Conservation (phyloP, 2,113 vertebrate genomes). For the Xiphophorus couchianus region DNA sequence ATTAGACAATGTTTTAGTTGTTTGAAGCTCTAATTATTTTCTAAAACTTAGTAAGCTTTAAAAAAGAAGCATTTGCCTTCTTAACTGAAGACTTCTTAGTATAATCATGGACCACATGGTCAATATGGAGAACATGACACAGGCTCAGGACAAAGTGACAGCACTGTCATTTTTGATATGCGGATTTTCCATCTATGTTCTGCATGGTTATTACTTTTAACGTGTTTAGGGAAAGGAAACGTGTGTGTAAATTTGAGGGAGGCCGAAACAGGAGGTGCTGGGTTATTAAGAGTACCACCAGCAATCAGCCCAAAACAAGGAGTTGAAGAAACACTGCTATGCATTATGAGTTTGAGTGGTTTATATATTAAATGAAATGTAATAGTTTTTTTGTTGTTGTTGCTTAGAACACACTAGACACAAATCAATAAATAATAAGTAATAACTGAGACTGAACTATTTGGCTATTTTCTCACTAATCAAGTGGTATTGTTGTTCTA, state of each 20-base stretch:
- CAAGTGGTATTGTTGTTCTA: no score
- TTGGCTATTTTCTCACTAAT: no score
- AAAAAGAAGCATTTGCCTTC: slow-evolving; percentile 33
- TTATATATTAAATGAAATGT: slow-evolving; percentile 18
- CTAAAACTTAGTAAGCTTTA: slow-evolving; percentile 58
- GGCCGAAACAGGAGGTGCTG: slow-evolving; percentile 52
- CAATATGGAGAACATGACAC: slow-evolving; percentile 61
- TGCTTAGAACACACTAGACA: neutral
- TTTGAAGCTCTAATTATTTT: slow-evolving; percentile 52
- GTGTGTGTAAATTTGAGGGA: slow-evolving; percentile 53
- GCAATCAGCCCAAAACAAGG: slow-evolving; percentile 17
- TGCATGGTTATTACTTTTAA: slow-evolving; percentile 75
- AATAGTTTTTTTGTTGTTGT: neutral
- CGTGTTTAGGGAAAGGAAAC: slow-evolving; percentile 69
- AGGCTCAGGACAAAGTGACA: slow-evolving; percentile 68
- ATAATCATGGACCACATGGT: slow-evolving; percentile 69
- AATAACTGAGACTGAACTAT: no score
- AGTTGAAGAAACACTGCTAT: slow-evolving; percentile 33
- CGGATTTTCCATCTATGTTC: slow-evolving; percentile 48
- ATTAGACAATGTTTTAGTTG: slow-evolving; percentile 42
- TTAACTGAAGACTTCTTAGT: slow-evolving; percentile 56
- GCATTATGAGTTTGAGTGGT: slow-evolving; percentile 12
- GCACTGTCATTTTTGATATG: slow-evolving; percentile 64
- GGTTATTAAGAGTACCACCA: slow-evolving; percentile 44
- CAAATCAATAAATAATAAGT: neutral